A percentile compares a stretch with the other conserved stretches of the same genome.
Evolutionary conservation across 2,888 invertebrate species (phyloP).

Genomic region (Rotaria magnacalcarata): DNA sequence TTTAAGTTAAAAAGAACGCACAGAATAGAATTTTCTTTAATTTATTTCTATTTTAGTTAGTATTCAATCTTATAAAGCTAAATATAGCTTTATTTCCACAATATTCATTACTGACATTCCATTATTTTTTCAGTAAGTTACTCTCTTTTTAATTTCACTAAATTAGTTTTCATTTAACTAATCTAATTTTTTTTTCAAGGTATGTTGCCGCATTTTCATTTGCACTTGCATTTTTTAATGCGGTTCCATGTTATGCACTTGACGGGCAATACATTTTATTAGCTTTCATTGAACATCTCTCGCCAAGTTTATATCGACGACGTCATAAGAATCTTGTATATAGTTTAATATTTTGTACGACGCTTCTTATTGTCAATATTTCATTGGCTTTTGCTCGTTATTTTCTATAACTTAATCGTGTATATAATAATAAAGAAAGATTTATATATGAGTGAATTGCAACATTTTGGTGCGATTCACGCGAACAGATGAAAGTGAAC

Average conservation of each 20-base stretch:
- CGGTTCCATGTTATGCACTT: constrained; percentile 83
- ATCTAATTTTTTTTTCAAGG: constrained; percentile 38
- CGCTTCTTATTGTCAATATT: constrained; percentile 67
- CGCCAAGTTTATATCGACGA: not conserved
- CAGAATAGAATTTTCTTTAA: not conserved
- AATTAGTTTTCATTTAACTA: not conserved
- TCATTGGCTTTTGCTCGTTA: constrained; percentile 60
- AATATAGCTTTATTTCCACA: constrained; percentile 45
- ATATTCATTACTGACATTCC: constrained; percentile 45
- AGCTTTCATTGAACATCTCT: constrained; percentile 55
- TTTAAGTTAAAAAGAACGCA: no score
- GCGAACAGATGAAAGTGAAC: no score
- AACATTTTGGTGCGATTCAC: no score
- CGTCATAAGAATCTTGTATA: not conserved
- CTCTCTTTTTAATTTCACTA: not conserved
- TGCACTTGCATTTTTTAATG: constrained; percentile 81
- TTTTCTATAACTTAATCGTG: not conserved
- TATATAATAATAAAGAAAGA: no score
- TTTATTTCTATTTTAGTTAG: constrained; percentile 33
- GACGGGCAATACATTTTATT: constrained; percentile 84
- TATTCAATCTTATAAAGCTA: constrained; percentile 45
- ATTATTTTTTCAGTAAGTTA: constrained; percentile 63
- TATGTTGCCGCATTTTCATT: constrained; percentile 73
- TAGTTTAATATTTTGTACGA: constrained; percentile 71
- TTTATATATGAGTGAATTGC: no score